Evolutionary conservation across 2,888 invertebrate genomes (phyloP).

Genomic region (Nomada flava): DNA sequence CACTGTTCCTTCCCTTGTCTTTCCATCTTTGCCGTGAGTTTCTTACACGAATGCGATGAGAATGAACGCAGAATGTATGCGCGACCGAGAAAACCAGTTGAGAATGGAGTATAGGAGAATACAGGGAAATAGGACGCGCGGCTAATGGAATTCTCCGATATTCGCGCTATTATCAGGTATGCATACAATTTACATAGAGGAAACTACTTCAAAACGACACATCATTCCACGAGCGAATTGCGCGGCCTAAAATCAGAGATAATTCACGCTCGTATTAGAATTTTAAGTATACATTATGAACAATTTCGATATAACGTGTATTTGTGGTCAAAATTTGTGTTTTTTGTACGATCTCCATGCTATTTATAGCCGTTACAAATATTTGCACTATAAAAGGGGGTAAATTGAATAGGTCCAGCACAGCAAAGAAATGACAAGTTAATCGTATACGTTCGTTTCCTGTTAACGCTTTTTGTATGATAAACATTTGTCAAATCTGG

Average conservation of each 20-base stretch:
- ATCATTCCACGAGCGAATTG: constrained; percentile 21
- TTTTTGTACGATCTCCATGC: too few species aligned
- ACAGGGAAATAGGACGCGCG: constrained; percentile 32
- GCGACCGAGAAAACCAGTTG: constrained; percentile 13
- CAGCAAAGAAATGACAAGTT: too few species aligned
- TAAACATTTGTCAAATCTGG: too few species aligned
- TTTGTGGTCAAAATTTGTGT: too few species aligned
- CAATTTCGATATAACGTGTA: too few species aligned
- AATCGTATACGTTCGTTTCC: too few species aligned
- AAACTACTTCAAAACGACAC: constrained; percentile 30
- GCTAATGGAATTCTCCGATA: constrained; percentile 51
- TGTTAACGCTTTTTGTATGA: too few species aligned
- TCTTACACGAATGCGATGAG: constrained; percentile 23
- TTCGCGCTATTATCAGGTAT: constrained; percentile 40
- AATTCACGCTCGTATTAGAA: neutral
- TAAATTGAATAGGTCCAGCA: too few species aligned
- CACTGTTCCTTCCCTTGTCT: constrained; percentile 21
- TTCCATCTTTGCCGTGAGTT: constrained; percentile 11
- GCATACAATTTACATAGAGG: constrained; percentile 43
- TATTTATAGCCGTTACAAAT: too few species aligned
- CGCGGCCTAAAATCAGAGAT: neutral
- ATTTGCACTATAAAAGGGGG: too few species aligned
- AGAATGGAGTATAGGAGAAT: constrained; percentile 5
- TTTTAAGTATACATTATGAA: too few species aligned
- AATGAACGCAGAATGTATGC: constrained; percentile 23